phyloP scores from a whole-genome alignment of 2,113 vertebrate genomes.

The Sturnus vulgaris region DNA sequence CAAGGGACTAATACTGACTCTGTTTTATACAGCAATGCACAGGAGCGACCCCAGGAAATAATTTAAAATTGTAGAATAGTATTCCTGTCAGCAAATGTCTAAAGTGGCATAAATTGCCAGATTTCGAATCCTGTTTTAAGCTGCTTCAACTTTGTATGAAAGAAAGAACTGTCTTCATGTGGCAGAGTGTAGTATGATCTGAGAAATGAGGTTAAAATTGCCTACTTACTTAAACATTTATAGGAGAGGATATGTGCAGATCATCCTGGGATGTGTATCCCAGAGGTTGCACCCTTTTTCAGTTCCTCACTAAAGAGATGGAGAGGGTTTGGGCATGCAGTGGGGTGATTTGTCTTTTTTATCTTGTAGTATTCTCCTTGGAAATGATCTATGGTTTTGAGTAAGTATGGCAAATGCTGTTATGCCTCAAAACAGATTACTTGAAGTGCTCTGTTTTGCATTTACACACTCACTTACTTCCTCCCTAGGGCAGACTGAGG shows the following conservation, averaged over 20 bases:
- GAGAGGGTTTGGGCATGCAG: neutral
- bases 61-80: conserved; percentile 42
- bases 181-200: neutral
- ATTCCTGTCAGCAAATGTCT: conserved; percentile 38
- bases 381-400: conserved; percentile 6
- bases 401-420: neutral
- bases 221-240: neutral
- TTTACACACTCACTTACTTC: neutral
- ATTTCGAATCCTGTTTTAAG: neutral
- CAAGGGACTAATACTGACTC: conserved; percentile 51
- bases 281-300: neutral
- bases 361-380: neutral
- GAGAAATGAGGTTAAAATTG: neutral
- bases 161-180: neutral
- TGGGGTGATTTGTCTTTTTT: neutral
- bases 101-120: neutral
- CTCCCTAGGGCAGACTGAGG: neutral
- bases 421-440: neutral
- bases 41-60: neutral
- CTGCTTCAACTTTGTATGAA: neutral
- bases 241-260: neutral
- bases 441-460: neutral
- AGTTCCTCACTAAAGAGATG: neutral
- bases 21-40: neutral
- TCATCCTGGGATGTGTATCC: neutral